Percentiles rank a stretch among this genome's conserved stretches.
Evolutionary conservation across 1,140 invertebrate species (phyloP).

Genomic region (Drosophila sturtevanti): DNA sequence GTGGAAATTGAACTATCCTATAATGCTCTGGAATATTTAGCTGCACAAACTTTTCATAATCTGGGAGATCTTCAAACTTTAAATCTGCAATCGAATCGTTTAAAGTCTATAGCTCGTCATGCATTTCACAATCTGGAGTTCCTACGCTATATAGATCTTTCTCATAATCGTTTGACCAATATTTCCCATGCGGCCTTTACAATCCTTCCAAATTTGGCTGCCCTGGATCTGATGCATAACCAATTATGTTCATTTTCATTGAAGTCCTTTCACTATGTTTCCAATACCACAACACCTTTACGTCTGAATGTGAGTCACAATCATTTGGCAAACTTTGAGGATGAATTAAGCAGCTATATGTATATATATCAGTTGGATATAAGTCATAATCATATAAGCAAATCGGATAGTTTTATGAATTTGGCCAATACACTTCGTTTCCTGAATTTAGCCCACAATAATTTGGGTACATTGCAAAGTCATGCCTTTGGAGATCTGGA

Average conservation of each 20-base stretch:
- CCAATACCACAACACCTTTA: conserved; percentile 85
- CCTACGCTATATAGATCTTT: conserved; percentile 88
- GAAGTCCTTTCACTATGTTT: conserved; percentile 87
- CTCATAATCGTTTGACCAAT: conserved; percentile 86
- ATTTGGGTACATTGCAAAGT: conserved; percentile 87
- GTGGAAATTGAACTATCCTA: conserved; percentile 90
- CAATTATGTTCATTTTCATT: conserved; percentile 87
- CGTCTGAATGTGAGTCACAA: conserved; percentile 89
- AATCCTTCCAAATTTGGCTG: conserved; percentile 87
- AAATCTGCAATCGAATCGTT: conserved; percentile 88
- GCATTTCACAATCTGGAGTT: conserved; percentile 88
- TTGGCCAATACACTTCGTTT: conserved; percentile 86
- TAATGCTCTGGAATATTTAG: conserved; percentile 87
- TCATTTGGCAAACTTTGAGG: conserved; percentile 85
- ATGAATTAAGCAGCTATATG: conserved; percentile 84
- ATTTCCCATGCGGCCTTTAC: conserved; percentile 87
- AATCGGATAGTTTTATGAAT: conserved; percentile 86
- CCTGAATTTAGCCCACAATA: conserved; percentile 89
- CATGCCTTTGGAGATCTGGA: conserved; percentile 88
- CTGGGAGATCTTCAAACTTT: conserved; percentile 87
- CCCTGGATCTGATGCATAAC: conserved; percentile 89
- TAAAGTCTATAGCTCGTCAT: conserved; percentile 84
- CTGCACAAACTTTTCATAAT: conserved; percentile 86
- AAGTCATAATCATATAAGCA: conserved; percentile 87
- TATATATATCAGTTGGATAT: conserved; percentile 88